Conservation (phyloP, 2,113 vertebrate species). For the Plectropomus leopardus region DNA sequence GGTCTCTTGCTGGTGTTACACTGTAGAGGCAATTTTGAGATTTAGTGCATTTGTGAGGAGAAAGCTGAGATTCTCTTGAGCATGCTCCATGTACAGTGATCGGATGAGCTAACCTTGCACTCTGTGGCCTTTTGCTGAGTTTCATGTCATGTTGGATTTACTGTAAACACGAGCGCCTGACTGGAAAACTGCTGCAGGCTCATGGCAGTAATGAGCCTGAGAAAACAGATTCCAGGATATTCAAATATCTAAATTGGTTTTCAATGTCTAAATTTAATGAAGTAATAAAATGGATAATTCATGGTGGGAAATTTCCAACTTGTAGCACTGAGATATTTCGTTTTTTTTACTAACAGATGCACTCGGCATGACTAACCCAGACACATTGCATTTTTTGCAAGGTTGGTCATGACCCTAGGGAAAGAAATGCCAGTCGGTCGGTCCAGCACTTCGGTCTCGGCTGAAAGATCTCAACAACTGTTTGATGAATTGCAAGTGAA, state of each 20-base stretch:
- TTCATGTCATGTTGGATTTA: conserved; percentile 2
- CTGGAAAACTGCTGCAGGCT: conserved; percentile 11
- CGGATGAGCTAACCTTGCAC: background rate
- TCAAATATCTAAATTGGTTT: background rate
- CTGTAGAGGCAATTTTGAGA: background rate
- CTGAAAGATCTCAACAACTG: background rate
- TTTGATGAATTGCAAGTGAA: background rate
- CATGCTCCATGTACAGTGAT: background rate
- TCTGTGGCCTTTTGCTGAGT: background rate
- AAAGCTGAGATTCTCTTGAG: background rate
- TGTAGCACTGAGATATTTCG: background rate
- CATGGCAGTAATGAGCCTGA: background rate
- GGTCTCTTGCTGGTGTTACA: background rate
- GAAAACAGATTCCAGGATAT: background rate
- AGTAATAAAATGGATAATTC: background rate
- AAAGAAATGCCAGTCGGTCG: background rate
- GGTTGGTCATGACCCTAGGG: background rate
- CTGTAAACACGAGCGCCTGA: conserved; percentile 16
- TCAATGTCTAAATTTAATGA: no score
- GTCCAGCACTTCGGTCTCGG: background rate
- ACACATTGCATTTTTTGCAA: background rate
- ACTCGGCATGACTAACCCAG: background rate
- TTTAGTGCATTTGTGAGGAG: conserved; percentile 14
- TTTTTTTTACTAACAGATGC: background rate
- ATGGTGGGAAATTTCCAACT: no score